A percentile compares a stretch with the other conserved stretches of the same genome.
phyloP scores from a whole-genome alignment of 2,888 invertebrate genomes.

The Thymelicus lineola region DNA sequence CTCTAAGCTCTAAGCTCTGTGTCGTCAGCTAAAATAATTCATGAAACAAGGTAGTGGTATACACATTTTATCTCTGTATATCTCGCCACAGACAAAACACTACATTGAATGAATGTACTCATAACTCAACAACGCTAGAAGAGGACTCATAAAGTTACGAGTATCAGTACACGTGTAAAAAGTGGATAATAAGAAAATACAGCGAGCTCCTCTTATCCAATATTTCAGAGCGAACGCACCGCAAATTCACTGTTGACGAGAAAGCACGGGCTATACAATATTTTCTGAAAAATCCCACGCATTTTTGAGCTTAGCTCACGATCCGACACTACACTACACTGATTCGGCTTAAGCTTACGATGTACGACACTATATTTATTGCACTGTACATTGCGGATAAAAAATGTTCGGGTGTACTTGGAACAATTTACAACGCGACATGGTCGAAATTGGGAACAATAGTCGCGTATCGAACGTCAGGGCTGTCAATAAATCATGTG shows the following conservation, averaged over 20 bases:
- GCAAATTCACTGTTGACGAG: conserved; percentile 32
- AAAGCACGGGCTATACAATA: conserved; percentile 24
- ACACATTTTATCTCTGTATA: too few relatives aligned
- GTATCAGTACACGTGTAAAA: conserved; percentile 22
- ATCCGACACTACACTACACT: conserved; percentile 30
- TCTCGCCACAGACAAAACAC: neutral
- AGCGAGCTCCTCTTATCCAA: conserved; percentile 24
- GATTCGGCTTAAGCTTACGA: conserved; percentile 35
- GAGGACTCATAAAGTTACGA: conserved; percentile 24
- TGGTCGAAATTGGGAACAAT: conserved; percentile 49
- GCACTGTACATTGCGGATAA: conserved; percentile 29
- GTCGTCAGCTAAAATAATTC: too few relatives aligned
- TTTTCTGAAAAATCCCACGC: conserved; percentile 31
- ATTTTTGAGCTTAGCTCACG: conserved; percentile 31
- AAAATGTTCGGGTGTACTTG: conserved; percentile 31
- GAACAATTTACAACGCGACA: conserved; percentile 39
- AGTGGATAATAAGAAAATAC: conserved; percentile 36
- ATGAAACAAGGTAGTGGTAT: too few relatives aligned
- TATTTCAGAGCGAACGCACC: conserved; percentile 33
- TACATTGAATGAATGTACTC: conserved; percentile 16
- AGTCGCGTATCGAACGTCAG: conserved; percentile 30
- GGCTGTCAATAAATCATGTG: conserved; percentile 60
- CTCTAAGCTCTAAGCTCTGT: too few relatives aligned
- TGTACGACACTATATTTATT: conserved; percentile 36
- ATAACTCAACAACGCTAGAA: conserved; percentile 23